Evolutionary conservation across 2,888 invertebrate genomes (phyloP), one percentile per base, ranked within the genome.

Genomic region (Allygus modestus): DNA sequence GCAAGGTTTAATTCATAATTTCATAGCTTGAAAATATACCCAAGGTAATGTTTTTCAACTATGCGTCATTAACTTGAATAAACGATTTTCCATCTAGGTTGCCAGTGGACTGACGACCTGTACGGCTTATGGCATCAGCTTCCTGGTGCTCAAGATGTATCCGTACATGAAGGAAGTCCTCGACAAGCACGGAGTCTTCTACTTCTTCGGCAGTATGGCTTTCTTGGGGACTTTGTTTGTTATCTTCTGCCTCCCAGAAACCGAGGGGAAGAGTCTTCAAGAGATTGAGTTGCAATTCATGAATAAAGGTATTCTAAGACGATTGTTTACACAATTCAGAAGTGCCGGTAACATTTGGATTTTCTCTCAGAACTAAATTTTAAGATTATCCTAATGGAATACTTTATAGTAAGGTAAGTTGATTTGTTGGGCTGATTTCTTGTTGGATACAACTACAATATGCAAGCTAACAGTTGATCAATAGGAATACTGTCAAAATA

Each of bases 201-300:
- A 90, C 43, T 92, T 92, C 86, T 93, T 92, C 87, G 91, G 91
- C 0, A 85, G 88, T 0, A 86, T 92, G 46, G 90, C 92, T 0
- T 73, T 92, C 0, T 0, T 90, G 0, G 93, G 93, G 0, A 92
- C 92, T 0, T 58, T 92, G 20, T 93, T 92, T 86, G 90, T 92
- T 0, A 69, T 89, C 0, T 82, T 90, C 0, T 91, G 90, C 58
- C 86, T 93, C 20, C 93, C 93, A 0, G 93, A 93, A 87, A 93
- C 93, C 0, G 92, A 91, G 85, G 92, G 92, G 0, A 92, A 92
- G 87, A 91, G 91, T 0, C 88, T 92, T n/a, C 88, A 89, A 15
- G 92, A 92, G 86, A 92, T 92, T 82, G 91, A 92, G 86, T 91
- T 90, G n/a, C 89, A 91, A 87, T 88, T 92, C 20, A 88, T 89